A percentile compares a stretch with the other conserved stretches of the same genome.
Conservation (phyloP, 2,888 invertebrate species). For the Synanthedon andrenaeformis region DNA sequence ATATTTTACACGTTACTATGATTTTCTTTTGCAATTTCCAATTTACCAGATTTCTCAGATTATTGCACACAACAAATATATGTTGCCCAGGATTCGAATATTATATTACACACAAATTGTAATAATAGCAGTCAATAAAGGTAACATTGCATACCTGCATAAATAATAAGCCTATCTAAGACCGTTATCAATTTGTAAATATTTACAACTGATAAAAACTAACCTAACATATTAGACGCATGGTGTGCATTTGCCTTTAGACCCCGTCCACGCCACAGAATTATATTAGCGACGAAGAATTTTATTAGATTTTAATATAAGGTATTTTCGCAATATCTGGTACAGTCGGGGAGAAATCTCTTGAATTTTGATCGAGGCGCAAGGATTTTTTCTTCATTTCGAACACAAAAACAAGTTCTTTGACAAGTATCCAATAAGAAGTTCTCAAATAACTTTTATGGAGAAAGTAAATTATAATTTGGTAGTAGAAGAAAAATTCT, state of each 20-base stretch:
- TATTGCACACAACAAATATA: too few relatives aligned
- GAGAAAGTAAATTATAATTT: not conserved
- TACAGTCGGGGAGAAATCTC: conserved; percentile 27
- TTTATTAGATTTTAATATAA: conserved; percentile 62
- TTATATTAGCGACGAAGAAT: conserved; percentile 47
- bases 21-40: too few relatives aligned
- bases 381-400: conserved; percentile 16
- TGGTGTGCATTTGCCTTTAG: conserved; percentile 11
- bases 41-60: too few relatives aligned
- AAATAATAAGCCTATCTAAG: too few relatives aligned
- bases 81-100: too few relatives aligned
- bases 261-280: conserved; percentile 33
- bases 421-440: conserved; percentile 17
- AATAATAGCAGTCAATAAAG: too few relatives aligned
- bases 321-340: conserved; percentile 44
- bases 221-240: not conserved
- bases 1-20: too few relatives aligned
- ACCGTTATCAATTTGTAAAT: too few relatives aligned
- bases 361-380: conserved; percentile 31
- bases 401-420: conserved; percentile 23
- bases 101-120: too few relatives aligned
- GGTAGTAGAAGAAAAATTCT: too few relatives aligned
- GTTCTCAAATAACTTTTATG: not conserved
- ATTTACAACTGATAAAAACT: too few relatives aligned
- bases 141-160: too few relatives aligned